These are phyloP conservation scores for Huso huso DNA, from an alignment of 2,797 vertebrate species.

Conservation along the genomic window DNA sequence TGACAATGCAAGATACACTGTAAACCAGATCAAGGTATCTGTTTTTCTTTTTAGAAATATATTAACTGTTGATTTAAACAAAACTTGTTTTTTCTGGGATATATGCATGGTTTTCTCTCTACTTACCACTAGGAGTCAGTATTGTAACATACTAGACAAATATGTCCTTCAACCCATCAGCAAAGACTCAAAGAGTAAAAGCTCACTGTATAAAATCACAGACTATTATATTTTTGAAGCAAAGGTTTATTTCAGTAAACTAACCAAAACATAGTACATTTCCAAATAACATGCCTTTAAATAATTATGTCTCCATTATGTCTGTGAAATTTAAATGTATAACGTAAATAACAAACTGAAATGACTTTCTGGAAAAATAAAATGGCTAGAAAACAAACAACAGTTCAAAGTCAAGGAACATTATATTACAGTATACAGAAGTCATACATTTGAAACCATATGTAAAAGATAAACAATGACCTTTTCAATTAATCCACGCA, in stretches of 20 bases:
- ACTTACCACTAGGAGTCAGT: conserved; percentile 51
- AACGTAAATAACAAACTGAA: not conserved
- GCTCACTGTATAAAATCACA: conserved; percentile 1
- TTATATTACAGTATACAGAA: conserved; percentile 1
- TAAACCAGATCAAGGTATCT: too few species aligned
- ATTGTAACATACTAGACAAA: conserved; percentile 22
- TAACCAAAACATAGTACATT: conserved; percentile 50
- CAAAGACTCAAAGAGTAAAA: not conserved
- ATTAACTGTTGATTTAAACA: too few species aligned
- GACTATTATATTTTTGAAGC: conserved; percentile 35
- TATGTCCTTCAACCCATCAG: not conserved
- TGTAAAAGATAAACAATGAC: conserved; percentile 43
- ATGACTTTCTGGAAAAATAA: conserved; percentile 10
- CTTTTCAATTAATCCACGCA: conserved; percentile 34
- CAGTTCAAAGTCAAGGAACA: conserved; percentile 18
- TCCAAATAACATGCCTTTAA: conserved; percentile 60
- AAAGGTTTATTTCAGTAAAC: conserved; percentile 63
- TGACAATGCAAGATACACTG: too few species aligned
- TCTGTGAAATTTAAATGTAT: conserved; percentile 15
- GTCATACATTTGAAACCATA: conserved; percentile 34
- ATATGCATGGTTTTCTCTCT: too few species aligned
- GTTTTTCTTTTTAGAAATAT: too few species aligned
- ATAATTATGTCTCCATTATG: conserved; percentile 33
- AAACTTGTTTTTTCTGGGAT: too few species aligned
- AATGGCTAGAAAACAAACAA: conserved; percentile 8